Evolutionary conservation across 1,140 invertebrate species (phyloP), one percentile per base, ranked within the genome.

Genomic region (Phortica variegata): DNA sequence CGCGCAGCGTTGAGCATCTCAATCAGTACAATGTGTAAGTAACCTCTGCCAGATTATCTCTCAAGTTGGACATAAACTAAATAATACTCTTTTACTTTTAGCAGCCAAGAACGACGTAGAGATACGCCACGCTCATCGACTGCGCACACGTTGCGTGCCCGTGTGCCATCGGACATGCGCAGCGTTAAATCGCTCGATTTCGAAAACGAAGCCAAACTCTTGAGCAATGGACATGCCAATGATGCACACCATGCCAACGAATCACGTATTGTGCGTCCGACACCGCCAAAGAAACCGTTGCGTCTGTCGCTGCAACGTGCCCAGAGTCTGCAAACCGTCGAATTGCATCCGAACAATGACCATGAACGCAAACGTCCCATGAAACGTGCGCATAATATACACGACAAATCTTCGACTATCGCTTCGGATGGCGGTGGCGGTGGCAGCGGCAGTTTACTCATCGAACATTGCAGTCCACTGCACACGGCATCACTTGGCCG

Each of bases 221-320:
- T n/a, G n/a, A n/a, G n/a, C n/a, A n/a, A n/a, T n/a, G n/a, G n/a
- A n/a, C n/a, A n/a, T n/a, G n/a, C n/a, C n/a, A 75, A 61, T 34
- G 69, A 73, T 31, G 49, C 48, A 29, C 69, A 75, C 60, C 56
- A 53, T 5, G 21, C 79, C 0, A 84, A 83, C 0, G 84, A 85
- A 36, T 78, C 76, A 2, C 72, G 75, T 5, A 57, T 78, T 16
- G 79, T 79, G 2, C 77, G 86, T 21, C 89, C 89, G 3, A 84
- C 84, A 13, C 90, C 90, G 3, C 90, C 90, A 13, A 87, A 90
- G 60, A 93, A 93, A 66, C 91, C 90, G 0, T 61, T 91, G 1
- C 78, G 90, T 4, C 72, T 93, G 3, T 92, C 89, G 1, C 73
- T 93, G 1, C 90, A 91, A 63, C 83, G 89, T 54, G 87, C 90